Base-by-base conservation (phyloP, 1,140 invertebrate genomes). In the Hermetia illucens region DNA sequence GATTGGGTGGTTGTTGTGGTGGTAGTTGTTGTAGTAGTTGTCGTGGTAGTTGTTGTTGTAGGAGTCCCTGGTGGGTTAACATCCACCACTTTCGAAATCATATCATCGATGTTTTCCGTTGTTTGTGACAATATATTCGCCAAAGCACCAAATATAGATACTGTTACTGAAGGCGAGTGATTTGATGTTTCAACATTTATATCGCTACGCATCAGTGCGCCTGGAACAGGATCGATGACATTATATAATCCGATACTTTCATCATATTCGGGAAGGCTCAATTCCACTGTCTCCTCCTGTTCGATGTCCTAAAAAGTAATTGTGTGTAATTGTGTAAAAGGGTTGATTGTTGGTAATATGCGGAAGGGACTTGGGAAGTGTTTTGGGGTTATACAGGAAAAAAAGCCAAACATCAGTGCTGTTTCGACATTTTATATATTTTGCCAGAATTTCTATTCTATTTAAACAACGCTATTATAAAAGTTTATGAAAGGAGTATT, bases 121-220 rank as follows among this genome's bases (percentile, higher is more conserved):
- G 35, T 32, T 19, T 43, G 34, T 13, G 41, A 43, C 10, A 68
- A 61, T 48, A 68, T 67, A 45, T 68, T 64, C 53, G 66, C 64
- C 54, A 68, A 51, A 52, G 65, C 66, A 55, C 66, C 66, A 52
- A 66, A 68, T 48, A 68, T 68, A 40, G 66, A 68, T 44, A 68
- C 63, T 40, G 66, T 68, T 49, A 66, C 65, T 48, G 64, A 66
- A 35, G 62, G 64, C 43, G 65, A 34, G 44, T 68, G 63, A 44
- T 66, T 54, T 44, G 62, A 65, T 34, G 64, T 62, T 51, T 68
- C 65, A 51, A 68, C 63, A 46, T 62, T 65, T 52, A 66, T 62
- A 36, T 34, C 33, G 31, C 18, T 39, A 12, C 32, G 17, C 22
- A 36, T 39, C 31, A 43, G 29, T 21, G 24, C 37, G n/a, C 21